A percentile compares a stretch with the other conserved stretches of the same genome.
Conservation (phyloP, 2,888 invertebrate genomes). For the Didymodactylos carnosus region DNA sequence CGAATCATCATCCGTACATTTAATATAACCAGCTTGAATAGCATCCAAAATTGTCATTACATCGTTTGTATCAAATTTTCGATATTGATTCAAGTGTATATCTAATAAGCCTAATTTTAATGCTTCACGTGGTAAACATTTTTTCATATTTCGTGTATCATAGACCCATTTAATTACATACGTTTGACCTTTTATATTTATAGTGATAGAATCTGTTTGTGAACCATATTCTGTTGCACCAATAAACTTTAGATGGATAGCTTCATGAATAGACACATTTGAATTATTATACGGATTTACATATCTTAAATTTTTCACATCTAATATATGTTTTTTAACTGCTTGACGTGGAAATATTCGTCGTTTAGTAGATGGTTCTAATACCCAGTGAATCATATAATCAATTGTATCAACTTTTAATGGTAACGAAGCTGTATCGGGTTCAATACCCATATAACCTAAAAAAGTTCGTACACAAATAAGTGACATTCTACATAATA, state of each 20-base stretch:
- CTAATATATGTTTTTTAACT: neutral
- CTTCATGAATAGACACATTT: conserved; percentile 7
- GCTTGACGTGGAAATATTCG: conserved; percentile 11
- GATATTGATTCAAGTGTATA: conserved; percentile 3
- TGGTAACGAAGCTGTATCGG: conserved; percentile 2
- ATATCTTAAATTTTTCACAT: neutral
- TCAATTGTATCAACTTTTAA: conserved; percentile 7
- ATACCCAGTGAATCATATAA: conserved; percentile 13
- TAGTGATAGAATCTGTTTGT: neutral
- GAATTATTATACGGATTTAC: conserved; percentile 5
- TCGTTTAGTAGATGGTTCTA: conserved; percentile 6
- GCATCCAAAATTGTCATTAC: conserved; percentile 8
- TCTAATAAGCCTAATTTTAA: conserved; percentile 10
- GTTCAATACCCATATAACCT: conserved; percentile 9
- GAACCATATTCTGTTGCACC: conserved; percentile 9
- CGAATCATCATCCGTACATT: neutral
- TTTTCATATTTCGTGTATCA: conserved; percentile 7
- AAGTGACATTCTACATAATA: no score
- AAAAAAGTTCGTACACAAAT: no score
- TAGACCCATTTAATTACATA: conserved; percentile 9
- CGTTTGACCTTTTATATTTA: neutral
- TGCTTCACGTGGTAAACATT: conserved; percentile 4
- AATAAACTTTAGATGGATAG: conserved; percentile 7
- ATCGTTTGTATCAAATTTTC: conserved; percentile 9
- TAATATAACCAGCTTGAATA: conserved; percentile 4